phyloP scores from a whole-genome alignment of 2,797 vertebrate genomes.

The Periparus ater region DNA sequence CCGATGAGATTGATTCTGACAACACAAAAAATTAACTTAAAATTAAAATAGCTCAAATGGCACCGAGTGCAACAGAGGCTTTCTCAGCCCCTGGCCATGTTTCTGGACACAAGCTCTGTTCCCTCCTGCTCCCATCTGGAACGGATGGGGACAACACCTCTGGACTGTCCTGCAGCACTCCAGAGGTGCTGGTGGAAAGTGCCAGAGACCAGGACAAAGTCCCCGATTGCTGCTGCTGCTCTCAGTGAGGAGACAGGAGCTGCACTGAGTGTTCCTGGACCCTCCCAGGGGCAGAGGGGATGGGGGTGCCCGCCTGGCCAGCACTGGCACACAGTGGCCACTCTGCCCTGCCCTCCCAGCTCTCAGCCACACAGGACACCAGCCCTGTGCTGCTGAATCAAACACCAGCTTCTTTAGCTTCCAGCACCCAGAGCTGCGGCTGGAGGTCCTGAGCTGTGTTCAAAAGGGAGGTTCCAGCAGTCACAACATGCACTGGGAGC shows the following conservation, averaged over 20 bases:
- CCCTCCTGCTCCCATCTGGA: not conserved
- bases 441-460: not conserved
- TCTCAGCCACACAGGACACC: rapidly evolving
- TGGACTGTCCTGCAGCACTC: rapidly evolving
- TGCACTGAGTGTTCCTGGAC: not conserved
- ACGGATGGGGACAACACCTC: rapidly evolving
- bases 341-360: rapidly evolving
- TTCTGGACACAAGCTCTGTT: not conserved
- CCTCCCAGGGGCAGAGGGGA: not conserved
- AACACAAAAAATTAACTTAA: slow-evolving; percentile 44
- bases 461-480: not conserved
- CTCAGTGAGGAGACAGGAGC: not conserved
- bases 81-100: not conserved
- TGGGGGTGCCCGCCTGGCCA: rapidly evolving
- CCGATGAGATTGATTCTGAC: slow-evolving; percentile 50
- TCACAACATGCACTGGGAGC: not conserved
- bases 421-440: rapidly evolving
- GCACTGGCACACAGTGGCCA: rapidly evolving
- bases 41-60: slow-evolving; percentile 35
- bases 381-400: not conserved
- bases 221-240: not conserved
- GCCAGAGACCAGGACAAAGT: rapidly evolving
- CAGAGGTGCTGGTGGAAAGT: not conserved
- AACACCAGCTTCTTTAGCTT: not conserved
- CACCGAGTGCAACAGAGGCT: not conserved